phyloP scores from a whole-genome alignment of 2,888 invertebrate genomes.

The Allacma fusca region DNA sequence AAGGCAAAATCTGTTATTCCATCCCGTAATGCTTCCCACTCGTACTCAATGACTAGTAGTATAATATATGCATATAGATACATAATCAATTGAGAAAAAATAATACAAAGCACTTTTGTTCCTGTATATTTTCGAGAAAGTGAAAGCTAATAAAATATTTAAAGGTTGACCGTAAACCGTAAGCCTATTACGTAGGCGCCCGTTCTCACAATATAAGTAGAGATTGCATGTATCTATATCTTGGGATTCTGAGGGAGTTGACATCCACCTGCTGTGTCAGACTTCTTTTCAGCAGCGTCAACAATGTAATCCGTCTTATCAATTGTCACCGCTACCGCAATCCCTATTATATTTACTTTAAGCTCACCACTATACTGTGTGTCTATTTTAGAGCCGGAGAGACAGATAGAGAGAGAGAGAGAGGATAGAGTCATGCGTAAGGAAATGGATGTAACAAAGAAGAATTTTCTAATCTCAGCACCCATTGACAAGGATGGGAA shows the following conservation, averaged over 20 bases:
- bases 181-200: constrained; percentile 1
- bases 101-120: not conserved
- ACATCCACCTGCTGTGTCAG: constrained; percentile 12
- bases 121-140: not conserved
- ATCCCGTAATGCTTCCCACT: too few relatives aligned
- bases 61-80: too few relatives aligned
- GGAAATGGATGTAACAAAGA: too few relatives aligned
- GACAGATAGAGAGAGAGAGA: too few relatives aligned
- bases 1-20: too few relatives aligned
- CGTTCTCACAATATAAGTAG: not conserved
- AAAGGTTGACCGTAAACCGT: not conserved
- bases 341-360: too few relatives aligned
- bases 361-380: too few relatives aligned
- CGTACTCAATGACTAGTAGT: too few relatives aligned
- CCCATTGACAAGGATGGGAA: too few relatives aligned
- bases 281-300: not conserved
- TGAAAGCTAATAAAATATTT: constrained; percentile 37
- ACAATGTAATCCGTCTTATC: not conserved
- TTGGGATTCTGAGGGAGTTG: too few relatives aligned
- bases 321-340: constrained; percentile 4
- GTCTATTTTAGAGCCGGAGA: too few relatives aligned
- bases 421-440: not conserved
- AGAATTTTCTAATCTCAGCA: too few relatives aligned
- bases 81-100: constrained; percentile 1
- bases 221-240: constrained; percentile 1